Evolutionary conservation across 64 coral and sea anemone genomes (phyloP).

Genomic region (Montipora capricornis): DNA sequence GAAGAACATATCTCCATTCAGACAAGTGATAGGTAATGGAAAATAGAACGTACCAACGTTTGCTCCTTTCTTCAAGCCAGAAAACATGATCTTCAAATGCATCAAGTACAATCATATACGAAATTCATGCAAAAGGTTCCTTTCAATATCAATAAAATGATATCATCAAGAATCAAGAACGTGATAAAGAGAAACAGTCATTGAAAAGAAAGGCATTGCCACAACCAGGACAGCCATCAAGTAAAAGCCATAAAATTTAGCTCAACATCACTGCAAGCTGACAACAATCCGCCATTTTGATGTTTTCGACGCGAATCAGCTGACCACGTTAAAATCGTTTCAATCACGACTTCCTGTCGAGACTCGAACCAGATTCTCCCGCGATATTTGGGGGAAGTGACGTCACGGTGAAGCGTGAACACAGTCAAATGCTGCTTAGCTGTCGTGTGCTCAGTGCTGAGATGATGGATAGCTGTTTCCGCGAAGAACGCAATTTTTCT

Average conservation of each 20-base stretch:
- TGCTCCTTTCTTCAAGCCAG: conserved; percentile 16
- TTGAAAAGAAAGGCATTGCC: background rate
- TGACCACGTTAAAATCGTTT: background rate
- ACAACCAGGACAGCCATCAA: no score
- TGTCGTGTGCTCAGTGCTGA: background rate
- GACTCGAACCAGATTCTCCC: no score
- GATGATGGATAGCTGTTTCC: background rate
- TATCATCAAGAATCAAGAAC: background rate
- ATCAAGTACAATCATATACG: no score
- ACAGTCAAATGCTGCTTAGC: background rate
- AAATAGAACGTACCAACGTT: background rate
- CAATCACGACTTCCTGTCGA: no score
- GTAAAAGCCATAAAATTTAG: background rate
- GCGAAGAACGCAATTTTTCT: background rate
- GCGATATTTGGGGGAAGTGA: background rate
- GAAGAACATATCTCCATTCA: no score
- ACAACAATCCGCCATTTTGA: conserved; percentile 19
- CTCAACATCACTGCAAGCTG: background rate
- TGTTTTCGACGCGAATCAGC: background rate
- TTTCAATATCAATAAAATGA: background rate
- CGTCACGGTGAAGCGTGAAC: background rate
- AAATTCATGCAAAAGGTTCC: no score
- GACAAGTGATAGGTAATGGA: background rate
- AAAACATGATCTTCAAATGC: conserved; percentile 15
- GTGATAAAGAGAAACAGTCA: background rate